Evolutionary conservation across 1,140 invertebrate genomes (phyloP), one percentile per base, ranked within the genome.

Genomic region (Brachionus plicatilis): DNA sequence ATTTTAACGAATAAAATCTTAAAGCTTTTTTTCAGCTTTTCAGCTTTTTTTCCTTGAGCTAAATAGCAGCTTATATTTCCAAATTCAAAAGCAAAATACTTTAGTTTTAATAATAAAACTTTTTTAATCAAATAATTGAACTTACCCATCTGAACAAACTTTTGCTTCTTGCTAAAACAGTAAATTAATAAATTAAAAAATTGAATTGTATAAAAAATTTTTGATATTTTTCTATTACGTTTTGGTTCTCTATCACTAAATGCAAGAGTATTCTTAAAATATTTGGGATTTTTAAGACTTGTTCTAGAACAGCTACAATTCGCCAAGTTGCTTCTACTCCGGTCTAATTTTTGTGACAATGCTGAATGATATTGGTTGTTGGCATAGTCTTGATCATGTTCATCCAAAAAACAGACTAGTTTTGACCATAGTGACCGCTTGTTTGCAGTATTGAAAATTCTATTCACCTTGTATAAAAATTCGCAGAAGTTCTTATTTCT

Each of bases 61-160:
- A 33, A 33, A 33, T 3, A 33, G 5, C 29, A 5, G 3, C 1
- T 1, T 33, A 4, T 33, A 4, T 33, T 4, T 33, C 3, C 3
- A 33, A 33, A 33, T 33, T 5, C 29, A 33, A 33, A 33, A 33
- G 29, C 24, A 24, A 24, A 24, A 24, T 1, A 24, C 24, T 24
- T 24, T 1, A 24, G 24, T 24, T n/a, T n/a, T n/a, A n/a, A n/a
- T n/a, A n/a, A n/a, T n/a, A n/a, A n/a, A n/a, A n/a, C n/a, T n/a
- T n/a, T n/a, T n/a, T n/a, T n/a, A n/a, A n/a, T 24, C 29, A 33
- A 33, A 33, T 33, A 9, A n/a, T 41, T 6, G 24, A 45, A 20
- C 33, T 4, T 41, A 72, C 68, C 68, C 68, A 72, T 72, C 68
- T 43, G n/a, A 72, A 72, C 68, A 72, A 17, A 11, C 68, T 72